Base-by-base conservation (phyloP, 2,113 vertebrate genomes). In the Cinclus mexicanus region DNA sequence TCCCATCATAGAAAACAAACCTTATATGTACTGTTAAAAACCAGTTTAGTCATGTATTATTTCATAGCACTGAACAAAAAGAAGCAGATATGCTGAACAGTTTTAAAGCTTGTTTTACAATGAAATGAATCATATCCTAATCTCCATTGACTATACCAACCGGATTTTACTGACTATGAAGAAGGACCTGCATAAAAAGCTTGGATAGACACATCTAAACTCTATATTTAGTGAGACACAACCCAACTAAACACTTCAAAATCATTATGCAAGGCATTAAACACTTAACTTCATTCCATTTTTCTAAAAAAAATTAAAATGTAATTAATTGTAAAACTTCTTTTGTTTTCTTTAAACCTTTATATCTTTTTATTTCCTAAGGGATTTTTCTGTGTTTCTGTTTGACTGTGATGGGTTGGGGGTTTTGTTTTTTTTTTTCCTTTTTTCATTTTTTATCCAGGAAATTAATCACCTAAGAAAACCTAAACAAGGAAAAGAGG, bases 91-190 rank as follows among this genome's bases (percentile, higher is more conserved):
- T 55, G 79, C 29, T 3, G 11, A 71, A 75, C 5, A 84, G 26
- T 44, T 75, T 82, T 61, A 82, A 71, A 42, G 18, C 4, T 7
- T 81, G 12, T 61, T 65, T 93, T 61, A 75, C 42, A 75, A 35
- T 26, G 10, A 90, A 39, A 22, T 85, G 6, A 67, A 78, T 78
- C 18, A 41, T 67, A 15, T 39, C 39, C 26, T 61, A 35, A 47
- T 67, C 56, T 75, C 12, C 47, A 56, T 10, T 71, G 47, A 35
- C 35, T 63, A 3, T 46, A 80, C 83, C 46, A 88, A 59, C 10
- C 9, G 60, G 39, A 59, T 74, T 93, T 91, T 91, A 86, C 59
- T 76, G 57, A 76, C 39, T 72, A 7, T 65, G 44, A 83, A 92
- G 24, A 37, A 76, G 74, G 52, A 71, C 4, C 28, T 33, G 9